Evolutionary conservation across 2,888 invertebrate genomes (phyloP), one percentile per base, ranked within the genome.

Genomic region (Adelognathus sp.): DNA sequence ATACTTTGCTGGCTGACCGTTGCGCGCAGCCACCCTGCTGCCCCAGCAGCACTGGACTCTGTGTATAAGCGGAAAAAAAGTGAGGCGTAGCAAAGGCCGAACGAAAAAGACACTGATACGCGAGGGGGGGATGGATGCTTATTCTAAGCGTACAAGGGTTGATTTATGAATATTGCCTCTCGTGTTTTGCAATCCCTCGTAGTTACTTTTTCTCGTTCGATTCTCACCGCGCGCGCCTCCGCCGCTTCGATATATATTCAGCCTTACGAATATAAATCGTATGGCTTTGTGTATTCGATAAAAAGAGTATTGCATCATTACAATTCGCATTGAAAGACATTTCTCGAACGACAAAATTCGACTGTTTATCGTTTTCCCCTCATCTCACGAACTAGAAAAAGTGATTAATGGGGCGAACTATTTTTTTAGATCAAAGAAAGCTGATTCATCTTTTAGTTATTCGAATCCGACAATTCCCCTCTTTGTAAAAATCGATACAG

Each of bases 131-230:
- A 74, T 69, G 84, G 82, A 82, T 86, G 87, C 90, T 90, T 89
- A 90, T 90, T 90, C 90, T 90, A 89, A 90, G 90, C 89, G 88
- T 87, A 89, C 90, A 90, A 89, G 87, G 84, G 84, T n/a, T 91
- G 90, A 91, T 91, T 91, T 91, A 91, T 90, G 90, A 90, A 89
- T 91, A 91, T 90, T 90, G 90, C 88, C 85, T 89, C 71, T 66
- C 81, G 82, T 84, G 85, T 84, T 83, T 86, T n/a, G n/a, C 11
- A 21, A 50, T 1, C 77, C 71, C 79, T 41, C 66, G 60, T 71
- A 71, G 66, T 54, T 79, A 67, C 54, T 66, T 64, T 73, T 46
- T 73, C 56, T 61, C 52, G 29, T 79, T 75, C 75, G 79, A 79
- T 79, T 75, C 61, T 75, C 61, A 52, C 61, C 18, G 36, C 60